Evolutionary conservation across 2,888 invertebrate species (phyloP), one percentile per base, ranked within the genome.

Genomic region (Malacosoma neustria): DNA sequence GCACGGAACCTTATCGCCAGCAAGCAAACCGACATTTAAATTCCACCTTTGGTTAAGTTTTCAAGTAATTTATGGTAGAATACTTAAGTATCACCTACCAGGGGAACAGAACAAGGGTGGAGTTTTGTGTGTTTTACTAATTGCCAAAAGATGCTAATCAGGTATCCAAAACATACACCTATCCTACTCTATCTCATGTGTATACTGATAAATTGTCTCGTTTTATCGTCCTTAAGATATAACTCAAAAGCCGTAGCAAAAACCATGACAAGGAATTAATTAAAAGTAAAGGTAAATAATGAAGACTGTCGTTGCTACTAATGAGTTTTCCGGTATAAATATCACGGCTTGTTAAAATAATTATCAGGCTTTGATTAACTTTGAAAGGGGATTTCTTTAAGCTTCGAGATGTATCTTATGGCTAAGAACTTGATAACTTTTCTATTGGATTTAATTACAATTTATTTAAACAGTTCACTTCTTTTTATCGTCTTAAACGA

Each of bases 101-200:
- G 79, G 80, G 81, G 76, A 68, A 53, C 72, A 72, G 77, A 76
- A 84, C 84, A 86, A 76, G 85, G 87, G 87, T 80, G 87, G 87
- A 87, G 87, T 87, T 87, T 87, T 87, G 87, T 87, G 82, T 87
- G 87, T 87, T 87, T 87, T 87, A 87, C 88, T 88, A 87, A 87
- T 87, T 87, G 86, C 86, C 71, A 85, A 87, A 87, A 87, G 87
- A 88, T 88, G 87, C 77, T 86, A 87, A 87, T 87, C 85, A 80
- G 82, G 70, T 79, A 61, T 61, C 57, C 51, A 70, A 74, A 72
- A 77, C 61, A 45, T 65, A 59, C 50, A 51, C 39, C 64, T 47
- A 14, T 75, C 79, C 45, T 52, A 4, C 39, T 80, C 62, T 37
- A 15, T 33, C 63, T 4, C 31, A 30, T 5, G 11, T 11, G 11